These are phyloP conservation scores for Pyrocephalus nanus DNA, from an alignment of 2,797 vertebrate genomes.

Conservation along the genomic window DNA sequence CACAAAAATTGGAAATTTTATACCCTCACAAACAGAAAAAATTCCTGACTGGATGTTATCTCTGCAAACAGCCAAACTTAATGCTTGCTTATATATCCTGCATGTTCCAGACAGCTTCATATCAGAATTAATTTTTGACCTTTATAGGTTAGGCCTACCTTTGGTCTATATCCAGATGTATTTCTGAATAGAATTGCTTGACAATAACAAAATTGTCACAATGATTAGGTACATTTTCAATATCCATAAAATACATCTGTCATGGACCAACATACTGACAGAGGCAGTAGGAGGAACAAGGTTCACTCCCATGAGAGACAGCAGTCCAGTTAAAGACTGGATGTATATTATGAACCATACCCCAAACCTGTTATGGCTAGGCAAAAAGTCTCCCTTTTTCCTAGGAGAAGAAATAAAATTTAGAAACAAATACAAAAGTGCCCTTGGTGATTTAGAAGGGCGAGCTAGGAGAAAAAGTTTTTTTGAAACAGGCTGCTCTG, in stretches of 20 bases:
- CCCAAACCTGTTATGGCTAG: neutral
- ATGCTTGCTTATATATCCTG: neutral
- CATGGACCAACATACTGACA: rapidly evolving
- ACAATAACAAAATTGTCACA: neutral
- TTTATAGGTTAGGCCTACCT: neutral
- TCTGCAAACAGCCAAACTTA: neutral
- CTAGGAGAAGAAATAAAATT: neutral
- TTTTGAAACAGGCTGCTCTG: neutral
- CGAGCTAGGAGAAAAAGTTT: neutral
- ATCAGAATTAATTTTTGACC: neutral
- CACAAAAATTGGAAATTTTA: neutral
- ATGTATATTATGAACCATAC: neutral
- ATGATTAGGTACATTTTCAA: neutral
- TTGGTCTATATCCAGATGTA: neutral
- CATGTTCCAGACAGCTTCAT: neutral
- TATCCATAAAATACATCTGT: neutral
- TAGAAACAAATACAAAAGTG: neutral
- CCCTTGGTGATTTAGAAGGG: neutral
- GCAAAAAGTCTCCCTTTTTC: neutral
- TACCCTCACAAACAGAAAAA: neutral
- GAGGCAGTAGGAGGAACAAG: neutral
- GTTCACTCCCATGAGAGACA: neutral
- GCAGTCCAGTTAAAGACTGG: neutral
- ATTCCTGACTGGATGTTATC: neutral
- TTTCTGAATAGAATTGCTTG: neutral